Evolutionary conservation across 2,797 vertebrate species (phyloP).

Genomic region (Gymnoscopelus braueri): DNA sequence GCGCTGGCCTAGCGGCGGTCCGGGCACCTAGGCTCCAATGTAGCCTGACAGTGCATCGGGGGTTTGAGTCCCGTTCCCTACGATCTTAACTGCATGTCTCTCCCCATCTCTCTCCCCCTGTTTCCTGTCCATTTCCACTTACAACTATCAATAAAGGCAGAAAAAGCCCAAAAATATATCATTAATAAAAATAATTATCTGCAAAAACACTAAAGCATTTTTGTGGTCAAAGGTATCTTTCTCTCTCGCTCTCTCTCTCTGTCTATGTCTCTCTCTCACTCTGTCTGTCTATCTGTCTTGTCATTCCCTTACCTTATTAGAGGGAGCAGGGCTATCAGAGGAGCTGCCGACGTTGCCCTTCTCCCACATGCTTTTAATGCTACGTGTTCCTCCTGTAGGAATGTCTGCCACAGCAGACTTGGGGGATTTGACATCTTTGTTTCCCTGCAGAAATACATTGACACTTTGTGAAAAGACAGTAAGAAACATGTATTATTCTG

Average conservation of each 20-base stretch:
- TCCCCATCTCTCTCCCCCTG: no score
- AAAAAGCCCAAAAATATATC: no score
- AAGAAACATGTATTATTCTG: background rate
- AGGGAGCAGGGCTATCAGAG: slow-evolving; percentile 79
- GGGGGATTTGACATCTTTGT: slow-evolving; percentile 83
- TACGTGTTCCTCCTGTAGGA: slow-evolving; percentile 87
- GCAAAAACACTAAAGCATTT: no score
- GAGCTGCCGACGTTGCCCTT: slow-evolving; percentile 87
- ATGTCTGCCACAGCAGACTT: slow-evolving; percentile 87
- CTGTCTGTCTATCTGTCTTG: background rate
- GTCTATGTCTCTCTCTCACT: background rate
- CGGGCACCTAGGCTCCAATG: no score
- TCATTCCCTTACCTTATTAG: slow-evolving; percentile 84
- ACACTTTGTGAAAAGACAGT: background rate
- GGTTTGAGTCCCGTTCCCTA: no score
- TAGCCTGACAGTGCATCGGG: no score
- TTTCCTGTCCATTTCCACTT: no score
- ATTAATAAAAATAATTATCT: no score
- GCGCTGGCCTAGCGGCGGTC: no score
- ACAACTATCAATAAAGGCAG: no score
- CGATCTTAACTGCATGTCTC: no score
- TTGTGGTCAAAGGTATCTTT: no score
- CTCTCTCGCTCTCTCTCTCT: background rate
- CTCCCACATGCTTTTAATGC: slow-evolving; percentile 98
- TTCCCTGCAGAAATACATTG: slow-evolving; percentile 77